These are phyloP conservation scores for Ictalurus furcatus DNA, from an alignment of 2,113 vertebrate genomes.

Conservation along the genomic window DNA sequence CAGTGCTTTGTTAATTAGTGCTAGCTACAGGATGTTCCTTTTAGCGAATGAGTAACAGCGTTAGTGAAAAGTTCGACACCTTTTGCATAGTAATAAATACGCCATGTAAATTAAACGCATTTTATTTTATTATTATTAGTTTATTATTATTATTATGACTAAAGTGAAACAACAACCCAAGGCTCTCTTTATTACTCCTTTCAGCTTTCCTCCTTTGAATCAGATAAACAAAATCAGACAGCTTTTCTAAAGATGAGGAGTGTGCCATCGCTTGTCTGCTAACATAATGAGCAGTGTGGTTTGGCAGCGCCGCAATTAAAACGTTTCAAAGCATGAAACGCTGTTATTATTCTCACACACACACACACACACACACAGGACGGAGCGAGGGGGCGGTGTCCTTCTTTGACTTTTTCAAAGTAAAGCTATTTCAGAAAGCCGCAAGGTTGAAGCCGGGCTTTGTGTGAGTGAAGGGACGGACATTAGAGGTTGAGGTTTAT, in stretches of 20 bases:
- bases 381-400: not conserved
- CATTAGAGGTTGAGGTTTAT: conserved; percentile 2
- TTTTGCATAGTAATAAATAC: not conserved
- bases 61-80: not conserved
- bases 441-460: conserved; percentile 1
- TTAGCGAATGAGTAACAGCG: not conserved
- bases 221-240: conserved; percentile 34
- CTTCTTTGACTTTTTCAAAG: conserved; percentile 24
- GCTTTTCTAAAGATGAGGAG: conserved; percentile 29
- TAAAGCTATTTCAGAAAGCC: conserved; percentile 36
- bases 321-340: conserved; percentile 40
- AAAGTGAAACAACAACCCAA: not conserved
- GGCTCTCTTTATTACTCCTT: conserved; percentile 16
- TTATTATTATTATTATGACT: conserved; percentile 20
- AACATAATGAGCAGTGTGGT: conserved; percentile 35
- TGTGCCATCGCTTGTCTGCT: not conserved
- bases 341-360: conserved; percentile 34
- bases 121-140: not conserved
- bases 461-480: not conserved
- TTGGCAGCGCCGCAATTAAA: conserved; percentile 50
- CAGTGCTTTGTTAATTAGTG: not conserved
- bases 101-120: not conserved
- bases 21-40: not conserved
- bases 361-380: not conserved
- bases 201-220: not conserved